These are phyloP conservation scores for Gobionotothen gibberifrons DNA, from an alignment of 2,797 vertebrate genomes.

Conservation along the genomic window DNA sequence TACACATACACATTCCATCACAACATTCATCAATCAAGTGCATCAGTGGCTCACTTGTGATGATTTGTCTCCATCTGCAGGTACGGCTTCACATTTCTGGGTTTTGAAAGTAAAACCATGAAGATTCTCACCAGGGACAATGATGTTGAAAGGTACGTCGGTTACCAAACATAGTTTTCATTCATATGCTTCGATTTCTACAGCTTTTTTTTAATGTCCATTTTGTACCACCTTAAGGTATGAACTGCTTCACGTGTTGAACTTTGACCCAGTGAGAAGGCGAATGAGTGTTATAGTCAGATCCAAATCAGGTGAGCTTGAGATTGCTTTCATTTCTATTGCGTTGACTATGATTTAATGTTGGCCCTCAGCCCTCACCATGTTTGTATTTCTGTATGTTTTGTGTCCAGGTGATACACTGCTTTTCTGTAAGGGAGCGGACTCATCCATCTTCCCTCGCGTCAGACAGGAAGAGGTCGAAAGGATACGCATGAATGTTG, in stretches of 20 bases:
- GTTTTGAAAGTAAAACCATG: conserved; percentile 90
- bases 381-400: neutral
- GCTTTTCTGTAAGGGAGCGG: conserved; percentile 98
- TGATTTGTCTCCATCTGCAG: conserved; percentile 80
- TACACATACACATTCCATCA: neutral
- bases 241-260: conserved; percentile 93
- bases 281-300: conserved; percentile 97
- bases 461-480: conserved; percentile 91
- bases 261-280: conserved; percentile 94
- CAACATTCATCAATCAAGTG: neutral
- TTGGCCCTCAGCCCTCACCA: neutral
- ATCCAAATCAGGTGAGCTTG: conserved; percentile 84
- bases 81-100: conserved; percentile 96
- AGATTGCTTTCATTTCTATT: conserved; percentile 13
- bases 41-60: conserved; percentile 37
- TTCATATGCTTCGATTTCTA: neutral
- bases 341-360: neutral
- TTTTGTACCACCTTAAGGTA: conserved; percentile 81
- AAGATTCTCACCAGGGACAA: conserved; percentile 92
- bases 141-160: conserved; percentile 92
- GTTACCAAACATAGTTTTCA: neutral
- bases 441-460: conserved; percentile 94
- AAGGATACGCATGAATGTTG: conserved; percentile 90
- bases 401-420: conserved; percentile 86
- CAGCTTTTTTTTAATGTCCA: neutral